Percentiles rank a stretch among this genome's conserved stretches.
Conservation (phyloP, 2,113 vertebrate genomes). For the Mormyrus lacerda region DNA sequence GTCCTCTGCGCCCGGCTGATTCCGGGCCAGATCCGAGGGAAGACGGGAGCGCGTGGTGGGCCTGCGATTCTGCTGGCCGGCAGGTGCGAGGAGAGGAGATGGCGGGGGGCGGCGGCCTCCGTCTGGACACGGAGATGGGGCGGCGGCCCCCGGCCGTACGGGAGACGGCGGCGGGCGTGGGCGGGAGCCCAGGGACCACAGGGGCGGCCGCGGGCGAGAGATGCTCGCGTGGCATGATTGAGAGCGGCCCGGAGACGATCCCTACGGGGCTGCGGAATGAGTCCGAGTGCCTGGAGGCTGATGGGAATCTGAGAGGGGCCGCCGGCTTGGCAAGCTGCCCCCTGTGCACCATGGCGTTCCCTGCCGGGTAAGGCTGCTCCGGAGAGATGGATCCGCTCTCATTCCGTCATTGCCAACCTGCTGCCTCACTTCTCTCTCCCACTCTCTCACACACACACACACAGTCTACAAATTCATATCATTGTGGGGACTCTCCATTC, state of each 20-base stretch:
- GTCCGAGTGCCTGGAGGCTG: not conserved
- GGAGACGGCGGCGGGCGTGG: not conserved
- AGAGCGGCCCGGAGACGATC: not conserved
- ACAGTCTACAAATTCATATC: not conserved
- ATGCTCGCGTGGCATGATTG: not conserved
- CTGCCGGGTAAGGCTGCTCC: slow-evolving; percentile 57
- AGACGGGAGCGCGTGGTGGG: not conserved
- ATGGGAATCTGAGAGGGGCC: not conserved
- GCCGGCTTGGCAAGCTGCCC: slow-evolving; percentile 64
- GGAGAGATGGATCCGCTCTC: not conserved
- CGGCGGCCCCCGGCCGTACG: not conserved
- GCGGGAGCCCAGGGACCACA: not conserved
- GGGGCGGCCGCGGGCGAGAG: not conserved
- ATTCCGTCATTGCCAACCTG: not conserved
- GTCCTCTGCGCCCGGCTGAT: not conserved
- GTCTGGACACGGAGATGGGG: not conserved
- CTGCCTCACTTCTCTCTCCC: not conserved
- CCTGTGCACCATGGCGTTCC: slow-evolving; percentile 67
- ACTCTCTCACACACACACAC: not conserved
- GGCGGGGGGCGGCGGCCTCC: not conserved
- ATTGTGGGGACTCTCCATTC: not conserved
- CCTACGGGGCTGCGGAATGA: not conserved
- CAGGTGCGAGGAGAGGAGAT: not conserved
- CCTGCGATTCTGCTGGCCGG: not conserved
- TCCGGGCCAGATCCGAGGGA: not conserved